Evolutionary conservation across 2,888 invertebrate species (phyloP), one percentile per base, ranked within the genome.

Genomic region (Caenorhabditis sp.): DNA sequence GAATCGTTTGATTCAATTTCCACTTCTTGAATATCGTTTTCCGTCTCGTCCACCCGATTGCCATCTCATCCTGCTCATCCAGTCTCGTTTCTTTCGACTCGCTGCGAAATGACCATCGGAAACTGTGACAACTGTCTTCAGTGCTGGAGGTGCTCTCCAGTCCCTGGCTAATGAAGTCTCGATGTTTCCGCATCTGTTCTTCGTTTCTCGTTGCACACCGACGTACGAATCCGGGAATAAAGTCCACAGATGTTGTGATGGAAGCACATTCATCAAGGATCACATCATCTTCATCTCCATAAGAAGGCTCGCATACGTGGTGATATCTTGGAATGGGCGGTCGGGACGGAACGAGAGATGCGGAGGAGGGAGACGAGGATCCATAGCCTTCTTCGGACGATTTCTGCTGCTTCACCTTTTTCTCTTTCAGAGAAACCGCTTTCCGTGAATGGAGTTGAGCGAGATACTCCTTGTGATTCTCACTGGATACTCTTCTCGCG

Each of bases 391-490:
- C 70, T 50, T 68, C 62, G 1, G 68, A 60, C 8, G 69, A 67
- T 40, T 60, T 67, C 13, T 61, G 70, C 44, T 74, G 76, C 15
- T 67, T 76, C 58, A 55, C 62, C 26, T 77, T 71, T 53, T 82
- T 77, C 78, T 81, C 85, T 74, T 84, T 85, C 68, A 85, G 53
- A 13, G 82, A 82, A n/a, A 68, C 82, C n/a, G 87, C 86, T 68
- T 87, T 87, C 22, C 83, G 74, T 35, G 80, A 77, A 61, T 87
- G 87, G 11, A 85, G 70, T 56, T 71, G 69, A 11, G 76, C 74
- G 40, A 88, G 81, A 67, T 88, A 88, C 40, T 87, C 85, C 44
- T 83, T 77, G 37, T 88, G 88, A 62, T 88, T 88, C n/a, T 85
- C 84, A 50, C 80, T 83, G 11, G 77, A 77, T n/a, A 77, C 9